Percentiles rank a stretch among this genome's conserved stretches.
Evolutionary conservation across 2,797 vertebrate species (phyloP).

Genomic region (Steatocranus sp.): DNA sequence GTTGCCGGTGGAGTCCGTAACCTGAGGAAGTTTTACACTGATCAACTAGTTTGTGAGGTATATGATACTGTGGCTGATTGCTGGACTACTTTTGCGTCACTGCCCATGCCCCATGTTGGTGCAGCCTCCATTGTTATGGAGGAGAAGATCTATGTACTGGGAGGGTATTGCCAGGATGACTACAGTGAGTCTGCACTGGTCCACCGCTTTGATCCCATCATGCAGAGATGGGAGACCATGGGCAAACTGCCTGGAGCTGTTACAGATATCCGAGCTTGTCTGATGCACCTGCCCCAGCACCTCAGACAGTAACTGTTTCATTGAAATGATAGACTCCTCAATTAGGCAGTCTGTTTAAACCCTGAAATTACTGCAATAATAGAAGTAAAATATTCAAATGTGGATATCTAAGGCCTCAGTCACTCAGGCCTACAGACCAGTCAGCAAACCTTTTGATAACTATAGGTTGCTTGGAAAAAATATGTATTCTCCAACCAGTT

Average conservation of each 20-base stretch:
- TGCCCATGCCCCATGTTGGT: conserved; percentile 70
- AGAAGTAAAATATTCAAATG: background rate
- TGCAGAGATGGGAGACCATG: conserved; percentile 68
- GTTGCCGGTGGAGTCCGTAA: conserved; percentile 72
- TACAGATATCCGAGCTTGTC: conserved; percentile 68
- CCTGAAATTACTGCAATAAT: background rate
- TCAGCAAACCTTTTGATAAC: background rate
- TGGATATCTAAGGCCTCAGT: rapidly evolving
- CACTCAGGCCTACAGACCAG: background rate
- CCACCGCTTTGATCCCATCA: conserved; percentile 68
- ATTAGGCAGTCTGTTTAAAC: background rate
- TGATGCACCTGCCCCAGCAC: conserved; percentile 61
- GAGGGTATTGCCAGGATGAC: conserved; percentile 77
- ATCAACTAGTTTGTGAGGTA: conserved; percentile 71
- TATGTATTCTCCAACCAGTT: background rate
- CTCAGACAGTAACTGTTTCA: conserved; percentile 36
- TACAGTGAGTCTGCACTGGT: conserved; percentile 70
- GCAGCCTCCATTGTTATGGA: conserved; percentile 73
- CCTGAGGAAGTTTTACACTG: conserved; percentile 66
- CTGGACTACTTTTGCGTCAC: conserved; percentile 55
- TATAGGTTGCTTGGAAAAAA: background rate
- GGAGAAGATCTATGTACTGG: conserved; percentile 72
- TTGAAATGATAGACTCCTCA: background rate
- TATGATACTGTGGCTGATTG: conserved; percentile 52
- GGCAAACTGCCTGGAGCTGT: conserved; percentile 69